Evolutionary conservation across 2,797 vertebrate species (phyloP).

Genomic region (Cossypha heuglini): DNA sequence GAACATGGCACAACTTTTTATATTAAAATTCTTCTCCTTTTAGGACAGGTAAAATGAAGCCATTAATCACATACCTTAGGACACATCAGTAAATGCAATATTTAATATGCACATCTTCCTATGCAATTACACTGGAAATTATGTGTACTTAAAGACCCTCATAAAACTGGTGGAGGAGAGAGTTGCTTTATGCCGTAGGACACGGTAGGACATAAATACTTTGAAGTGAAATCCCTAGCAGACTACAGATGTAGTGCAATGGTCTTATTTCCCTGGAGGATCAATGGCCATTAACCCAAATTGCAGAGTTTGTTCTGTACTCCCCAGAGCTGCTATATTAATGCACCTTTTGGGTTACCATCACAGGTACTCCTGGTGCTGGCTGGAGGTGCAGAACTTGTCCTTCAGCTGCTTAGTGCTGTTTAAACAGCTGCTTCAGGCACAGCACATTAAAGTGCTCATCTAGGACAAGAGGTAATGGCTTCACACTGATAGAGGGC

Average conservation of each 20-base stretch:
- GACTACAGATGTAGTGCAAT: background rate
- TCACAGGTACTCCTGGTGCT: no score
- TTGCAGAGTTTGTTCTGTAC: background rate
- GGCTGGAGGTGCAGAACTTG: background rate
- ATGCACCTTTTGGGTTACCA: background rate
- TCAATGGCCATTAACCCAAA: background rate
- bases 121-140: background rate
- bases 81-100: constrained; percentile 25
- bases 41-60: background rate
- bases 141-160: constrained; percentile 21
- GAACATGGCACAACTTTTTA: background rate
- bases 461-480: background rate
- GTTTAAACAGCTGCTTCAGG: background rate
- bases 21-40: constrained; percentile 18
- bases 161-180: background rate
- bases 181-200: constrained; percentile 8
- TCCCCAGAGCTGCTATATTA: background rate
- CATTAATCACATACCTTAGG: background rate
- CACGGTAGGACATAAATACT: background rate
- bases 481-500: background rate
- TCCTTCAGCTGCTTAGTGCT: background rate
- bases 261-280: background rate
- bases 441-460: background rate
- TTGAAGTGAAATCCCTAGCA: background rate
- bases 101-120: constrained; percentile 42